Evolutionary conservation across 2,797 vertebrate genomes (phyloP), one percentile per base, ranked within the genome.

Genomic region (Taeniopygia guttata): DNA sequence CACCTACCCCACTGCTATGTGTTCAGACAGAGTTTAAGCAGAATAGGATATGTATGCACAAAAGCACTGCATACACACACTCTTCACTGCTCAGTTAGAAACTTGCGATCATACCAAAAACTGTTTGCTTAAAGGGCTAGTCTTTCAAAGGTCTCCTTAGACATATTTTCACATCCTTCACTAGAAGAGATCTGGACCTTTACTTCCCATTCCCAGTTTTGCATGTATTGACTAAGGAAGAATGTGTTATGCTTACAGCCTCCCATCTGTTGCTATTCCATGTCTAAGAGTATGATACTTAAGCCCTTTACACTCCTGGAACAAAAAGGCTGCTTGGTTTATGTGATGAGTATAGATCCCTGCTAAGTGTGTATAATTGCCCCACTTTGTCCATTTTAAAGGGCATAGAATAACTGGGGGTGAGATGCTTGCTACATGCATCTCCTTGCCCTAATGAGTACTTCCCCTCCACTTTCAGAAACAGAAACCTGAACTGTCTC

Each of bases 161-260:
- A 56, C 3, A 30, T 26, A 62, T 29, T 76, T 22, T 73, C 20
- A 80, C 15, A 51, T 15, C 10, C 27, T 89, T 21, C 48, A 49
- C 10, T 2, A 7, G 27, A 46, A 84, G 20, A 56, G 17, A 48
- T 15, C 30, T 7, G 9, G 75, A 60, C 2, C 2, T 9, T 38
- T 36, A 7, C 5, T 32, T 68, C 55, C 48, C 46, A 51, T 25
- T 83, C n/a, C 10, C 38, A 67, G 3, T 13, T 66, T 29, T 45
- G n/a, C 18, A 49, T 26, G 5, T 34, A 8, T 15, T 83, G 23
- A 43, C 48, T 18, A 11, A 56, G 25, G 10, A 64, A 38, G 8
- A 68, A 14, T 3, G 4, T 1, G 8, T 16, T 46, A 58, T 6
- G 6, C 29, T 70, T 32, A 55, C 0, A 3, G 42, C 17, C 60